Base-by-base conservation (phyloP, 2,797 vertebrate species). In the Centroberyx gerrardi region DNA sequence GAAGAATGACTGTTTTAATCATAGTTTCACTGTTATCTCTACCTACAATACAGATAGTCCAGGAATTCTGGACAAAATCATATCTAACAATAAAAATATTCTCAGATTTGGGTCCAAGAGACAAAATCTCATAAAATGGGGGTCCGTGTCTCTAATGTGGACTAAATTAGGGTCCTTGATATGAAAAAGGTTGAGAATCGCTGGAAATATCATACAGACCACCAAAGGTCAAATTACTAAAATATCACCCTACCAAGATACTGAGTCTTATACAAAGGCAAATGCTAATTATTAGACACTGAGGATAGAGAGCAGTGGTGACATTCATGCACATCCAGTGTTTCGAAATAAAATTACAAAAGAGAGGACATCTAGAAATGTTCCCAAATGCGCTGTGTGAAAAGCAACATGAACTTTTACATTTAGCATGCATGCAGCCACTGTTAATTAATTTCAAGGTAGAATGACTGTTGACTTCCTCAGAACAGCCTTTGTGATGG, bases 381-480 rank as follows among this genome's bases (percentile, higher is more conserved):
- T 64, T 76, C 56, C 27, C 49, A 48, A 36, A 59, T 62, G 42
- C 7, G 12, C 13, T 18, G n/a, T 52, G 69, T 38, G 33, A 38
- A 54, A 31, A 67, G 70, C 65, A 53, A 49, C 18, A 40, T 53
- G 72, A 72, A 74, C 18, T 33, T 48, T 61, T 44, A n/a, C n/a
- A 18, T 36, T 17, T 27, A 80, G 40, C 9, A 9, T 60, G 76
- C 36, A 52, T 27, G 12, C 27, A n/a, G 64, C 2, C 15, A 40
- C 44, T 40, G 38, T 6, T 49, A 52, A 66, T 28, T 55, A 27
- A 54, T 27, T 62, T 17, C 58, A 42, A 78, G 17, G 46, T 42
- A 68, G 58, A 9, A 13, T 46, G 40, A 62, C 22, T 46, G 40
- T 17, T 66, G 31, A 36, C 67, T 15, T 75, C 14, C 65, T 33